Conservation (phyloP, 2,113 vertebrate species). For the Prunella fulvescens region DNA sequence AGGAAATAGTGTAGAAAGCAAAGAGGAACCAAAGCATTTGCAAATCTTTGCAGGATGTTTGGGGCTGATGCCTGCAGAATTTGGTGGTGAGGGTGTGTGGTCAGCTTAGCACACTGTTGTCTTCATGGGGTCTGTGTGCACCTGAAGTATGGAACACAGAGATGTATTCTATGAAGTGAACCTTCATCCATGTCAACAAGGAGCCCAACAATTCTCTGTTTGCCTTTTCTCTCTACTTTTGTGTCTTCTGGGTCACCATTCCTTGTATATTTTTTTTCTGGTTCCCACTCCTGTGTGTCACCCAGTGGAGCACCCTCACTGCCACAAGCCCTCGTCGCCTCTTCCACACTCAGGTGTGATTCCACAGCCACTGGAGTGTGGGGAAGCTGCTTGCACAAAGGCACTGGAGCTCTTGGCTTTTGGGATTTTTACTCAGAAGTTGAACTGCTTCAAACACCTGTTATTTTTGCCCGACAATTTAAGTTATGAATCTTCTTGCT, state of each 20-base stretch:
- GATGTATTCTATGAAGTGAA: not conserved
- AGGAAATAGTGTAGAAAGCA: not conserved
- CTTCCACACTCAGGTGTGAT: fast-evolving
- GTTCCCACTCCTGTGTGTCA: fast-evolving
- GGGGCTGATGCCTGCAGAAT: not conserved
- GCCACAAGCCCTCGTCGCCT: fast-evolving
- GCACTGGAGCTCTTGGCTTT: not conserved
- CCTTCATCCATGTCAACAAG: not conserved
- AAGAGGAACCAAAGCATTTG: not conserved
- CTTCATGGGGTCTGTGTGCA: not conserved
- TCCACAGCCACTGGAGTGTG: not conserved
- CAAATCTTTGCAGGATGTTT: not conserved
- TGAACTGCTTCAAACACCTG: not conserved
- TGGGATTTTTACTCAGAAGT: not conserved
- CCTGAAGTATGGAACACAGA: not conserved
- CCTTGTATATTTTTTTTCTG: not conserved
- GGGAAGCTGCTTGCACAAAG: not conserved
- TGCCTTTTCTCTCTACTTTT: not conserved
- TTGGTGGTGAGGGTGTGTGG: fast-evolving
- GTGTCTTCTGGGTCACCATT: not conserved
- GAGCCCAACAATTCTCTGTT: not conserved
- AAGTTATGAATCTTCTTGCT: not conserved
- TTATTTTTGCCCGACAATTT: not conserved
- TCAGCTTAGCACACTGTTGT: not conserved
- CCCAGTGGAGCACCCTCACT: not conserved